These are phyloP conservation scores for Nesometra sesokonis DNA, from an alignment of 35 echinoderm and acorn worm species.

Conservation along the genomic window DNA sequence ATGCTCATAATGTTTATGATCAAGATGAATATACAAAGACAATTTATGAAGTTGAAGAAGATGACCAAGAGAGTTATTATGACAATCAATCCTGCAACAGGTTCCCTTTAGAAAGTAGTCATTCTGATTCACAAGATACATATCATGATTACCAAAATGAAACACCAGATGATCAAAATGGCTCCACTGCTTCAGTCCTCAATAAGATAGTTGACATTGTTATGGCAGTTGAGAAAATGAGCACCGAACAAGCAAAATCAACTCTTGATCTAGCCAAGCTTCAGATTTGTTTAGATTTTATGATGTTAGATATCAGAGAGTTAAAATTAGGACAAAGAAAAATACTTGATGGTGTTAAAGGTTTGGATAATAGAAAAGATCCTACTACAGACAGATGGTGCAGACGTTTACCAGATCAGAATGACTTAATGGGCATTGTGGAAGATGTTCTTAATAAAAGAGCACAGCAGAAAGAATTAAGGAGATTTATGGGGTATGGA, in stretches of 20 bases:
- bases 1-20: not conserved
- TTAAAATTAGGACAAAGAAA: not conserved
- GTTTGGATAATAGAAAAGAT: not conserved
- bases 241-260: not conserved
- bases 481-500: not conserved
- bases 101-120: not conserved
- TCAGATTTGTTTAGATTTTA: not conserved
- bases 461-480: not conserved
- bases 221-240: not conserved
- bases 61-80: not conserved
- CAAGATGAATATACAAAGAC: not conserved
- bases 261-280: not conserved
- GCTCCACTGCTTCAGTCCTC: not conserved
- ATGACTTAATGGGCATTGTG: not conserved
- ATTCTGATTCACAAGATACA: not conserved
- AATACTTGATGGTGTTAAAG: not conserved
- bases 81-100: not conserved
- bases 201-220: not conserved
- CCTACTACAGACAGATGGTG: not conserved
- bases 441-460: not conserved
- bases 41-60: not conserved
- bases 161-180: not conserved
- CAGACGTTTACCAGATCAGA: not conserved
- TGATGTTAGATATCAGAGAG: not conserved
- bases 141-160: not conserved